Percentiles rank a stretch among this genome's conserved stretches.
These are phyloP conservation scores for Bombus affinis DNA, from an alignment of 1,140 invertebrate genomes.

Conservation along the genomic window DNA sequence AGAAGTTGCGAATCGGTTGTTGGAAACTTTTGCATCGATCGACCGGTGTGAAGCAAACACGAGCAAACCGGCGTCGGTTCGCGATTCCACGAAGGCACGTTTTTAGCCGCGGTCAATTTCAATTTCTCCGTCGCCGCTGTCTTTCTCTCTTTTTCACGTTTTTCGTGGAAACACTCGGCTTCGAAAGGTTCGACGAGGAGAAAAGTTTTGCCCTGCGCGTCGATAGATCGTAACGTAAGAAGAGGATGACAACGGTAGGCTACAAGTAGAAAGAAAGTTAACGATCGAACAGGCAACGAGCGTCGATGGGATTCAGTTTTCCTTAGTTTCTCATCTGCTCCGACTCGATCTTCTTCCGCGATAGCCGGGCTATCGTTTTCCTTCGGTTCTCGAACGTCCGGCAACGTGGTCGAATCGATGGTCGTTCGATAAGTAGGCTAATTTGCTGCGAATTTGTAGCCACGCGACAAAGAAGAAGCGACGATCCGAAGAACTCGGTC, in stretches of 20 bases:
- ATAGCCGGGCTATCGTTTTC: not conserved
- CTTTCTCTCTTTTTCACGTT: not conserved
- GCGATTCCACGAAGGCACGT: not conserved
- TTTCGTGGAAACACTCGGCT: no score
- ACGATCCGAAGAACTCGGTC: not conserved
- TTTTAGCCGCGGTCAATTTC: not conserved
- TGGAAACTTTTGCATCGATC: not conserved
- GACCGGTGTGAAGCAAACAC: not conserved
- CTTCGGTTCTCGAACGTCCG: not conserved
- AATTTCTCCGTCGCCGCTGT: not conserved
- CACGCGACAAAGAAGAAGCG: not conserved
- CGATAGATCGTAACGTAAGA: conserved; percentile 30
- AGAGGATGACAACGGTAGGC: not conserved
- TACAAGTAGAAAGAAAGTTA: conserved; percentile 20
- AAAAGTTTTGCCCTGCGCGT: not conserved
- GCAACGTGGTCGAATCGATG: not conserved
- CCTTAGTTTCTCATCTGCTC: conserved; percentile 30
- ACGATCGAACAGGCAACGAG: conserved; percentile 31
- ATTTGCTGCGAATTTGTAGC: not conserved
- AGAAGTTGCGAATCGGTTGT: not conserved
- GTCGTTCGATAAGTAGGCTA: not conserved
- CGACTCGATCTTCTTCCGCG: conserved; percentile 5
- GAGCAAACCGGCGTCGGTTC: not conserved
- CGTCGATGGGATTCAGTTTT: conserved; percentile 12
- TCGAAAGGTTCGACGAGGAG: not conserved